These are phyloP conservation scores for Ellobium chinense DNA, from an alignment of 2,888 invertebrate species.

Conservation along the genomic window DNA sequence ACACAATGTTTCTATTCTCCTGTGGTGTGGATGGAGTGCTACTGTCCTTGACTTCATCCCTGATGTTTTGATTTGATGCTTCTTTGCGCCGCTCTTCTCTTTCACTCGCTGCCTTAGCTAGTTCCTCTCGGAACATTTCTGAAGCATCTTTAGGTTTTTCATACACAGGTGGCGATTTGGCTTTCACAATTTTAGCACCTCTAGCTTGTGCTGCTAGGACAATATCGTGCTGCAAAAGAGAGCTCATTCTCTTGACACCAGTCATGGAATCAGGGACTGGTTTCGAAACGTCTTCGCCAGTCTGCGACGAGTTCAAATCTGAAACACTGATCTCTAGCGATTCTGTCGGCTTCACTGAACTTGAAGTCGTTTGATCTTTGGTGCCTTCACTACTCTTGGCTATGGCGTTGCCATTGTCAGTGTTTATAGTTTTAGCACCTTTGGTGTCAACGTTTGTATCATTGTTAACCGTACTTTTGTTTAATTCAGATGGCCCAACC, in stretches of 20 bases:
- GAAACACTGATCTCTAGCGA: neutral
- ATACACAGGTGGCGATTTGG: conserved; percentile 57
- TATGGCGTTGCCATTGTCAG: neutral
- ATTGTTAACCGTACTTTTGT: neutral
- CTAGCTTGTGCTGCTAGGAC: conserved; percentile 62
- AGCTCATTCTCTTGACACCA: conserved; percentile 54
- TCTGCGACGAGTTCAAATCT: neutral
- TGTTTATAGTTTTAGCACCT: neutral
- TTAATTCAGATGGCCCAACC: neutral
- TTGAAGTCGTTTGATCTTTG: neutral
- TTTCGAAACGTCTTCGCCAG: neutral
- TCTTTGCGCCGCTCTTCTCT: conserved; percentile 26
- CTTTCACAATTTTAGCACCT: conserved; percentile 55
- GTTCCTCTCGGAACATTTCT: conserved; percentile 63
- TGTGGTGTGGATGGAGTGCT: neutral
- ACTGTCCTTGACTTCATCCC: neutral
- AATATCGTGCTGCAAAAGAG: conserved; percentile 69
- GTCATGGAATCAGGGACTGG: neutral
- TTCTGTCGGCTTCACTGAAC: too few species aligned
- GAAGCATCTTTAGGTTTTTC: conserved; percentile 65
- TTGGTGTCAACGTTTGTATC: neutral
- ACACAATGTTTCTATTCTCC: neutral
- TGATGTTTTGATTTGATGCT: neutral
- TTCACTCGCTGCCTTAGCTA: conserved; percentile 55
- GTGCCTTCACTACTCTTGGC: neutral